Conservation (phyloP, 1,140 invertebrate genomes). For the Drosophila orena region DNA sequence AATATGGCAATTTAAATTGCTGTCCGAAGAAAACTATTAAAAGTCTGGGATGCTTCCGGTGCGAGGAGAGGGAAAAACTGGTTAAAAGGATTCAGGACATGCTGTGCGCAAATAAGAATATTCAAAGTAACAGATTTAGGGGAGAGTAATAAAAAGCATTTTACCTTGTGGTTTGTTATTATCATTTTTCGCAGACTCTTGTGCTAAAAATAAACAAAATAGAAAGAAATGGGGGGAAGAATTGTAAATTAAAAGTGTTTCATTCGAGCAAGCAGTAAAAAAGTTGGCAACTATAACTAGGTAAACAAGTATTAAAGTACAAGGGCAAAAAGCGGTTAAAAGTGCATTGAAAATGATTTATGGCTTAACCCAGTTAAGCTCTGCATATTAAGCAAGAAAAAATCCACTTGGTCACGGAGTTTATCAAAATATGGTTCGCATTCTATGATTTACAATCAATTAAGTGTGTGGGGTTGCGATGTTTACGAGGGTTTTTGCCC, state of each 20-base stretch:
- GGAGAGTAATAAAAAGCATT: constrained; percentile 42
- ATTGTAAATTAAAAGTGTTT: constrained; percentile 30
- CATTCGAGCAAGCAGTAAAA: constrained; percentile 16
- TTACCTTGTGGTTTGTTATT: constrained; percentile 84
- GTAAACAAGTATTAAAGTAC: constrained; percentile 8
- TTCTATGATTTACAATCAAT: constrained; percentile 58
- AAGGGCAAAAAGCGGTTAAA: constrained; percentile 17
- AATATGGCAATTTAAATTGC: constrained; percentile 76
- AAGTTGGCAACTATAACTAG: constrained; percentile 18
- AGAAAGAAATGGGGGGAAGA: constrained; percentile 45
- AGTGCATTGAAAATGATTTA: constrained; percentile 13
- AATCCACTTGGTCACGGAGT: constrained; percentile 24
- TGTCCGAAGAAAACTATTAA: constrained; percentile 65
- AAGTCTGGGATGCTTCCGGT: constrained; percentile 58
- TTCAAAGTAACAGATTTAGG: constrained; percentile 13
- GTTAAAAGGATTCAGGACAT: constrained; percentile 12
- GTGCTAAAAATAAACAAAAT: constrained; percentile 81
- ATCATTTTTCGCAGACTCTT: constrained; percentile 84
- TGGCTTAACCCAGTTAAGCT: constrained; percentile 9
- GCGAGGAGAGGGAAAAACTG: constrained; percentile 2
- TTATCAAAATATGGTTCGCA: constrained; percentile 39
- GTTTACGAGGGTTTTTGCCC: constrained; percentile 14
- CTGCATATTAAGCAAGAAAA: background rate
- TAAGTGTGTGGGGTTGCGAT: constrained; percentile 29
- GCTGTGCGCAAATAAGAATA: constrained; percentile 37